These are phyloP conservation scores for Goniozus legneri DNA, from an alignment of 1,140 invertebrate genomes.

Conservation along the genomic window DNA sequence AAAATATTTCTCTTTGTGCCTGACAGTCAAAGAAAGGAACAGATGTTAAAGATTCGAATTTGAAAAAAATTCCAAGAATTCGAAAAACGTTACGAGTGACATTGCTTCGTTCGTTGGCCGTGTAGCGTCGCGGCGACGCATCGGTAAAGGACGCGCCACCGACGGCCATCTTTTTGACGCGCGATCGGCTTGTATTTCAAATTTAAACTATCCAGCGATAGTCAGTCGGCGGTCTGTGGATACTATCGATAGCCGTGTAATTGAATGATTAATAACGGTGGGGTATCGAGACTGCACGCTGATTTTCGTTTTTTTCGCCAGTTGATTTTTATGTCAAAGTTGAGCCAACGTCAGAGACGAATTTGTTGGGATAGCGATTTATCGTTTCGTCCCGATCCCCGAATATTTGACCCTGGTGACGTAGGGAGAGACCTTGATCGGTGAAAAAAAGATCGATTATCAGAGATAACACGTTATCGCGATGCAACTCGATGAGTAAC, in stretches of 20 bases:
- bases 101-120: too few relatives aligned
- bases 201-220: conserved; percentile 36
- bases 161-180: conserved; percentile 1
- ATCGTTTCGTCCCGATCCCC: too few relatives aligned
- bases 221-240: conserved; percentile 49
- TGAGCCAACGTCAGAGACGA: too few relatives aligned
- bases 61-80: too few relatives aligned
- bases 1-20: too few relatives aligned
- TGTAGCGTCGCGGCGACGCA: conserved; percentile 4
- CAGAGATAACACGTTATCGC: conserved; percentile 30
- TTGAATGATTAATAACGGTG: conserved; percentile 11
- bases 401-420: conserved; percentile 38
- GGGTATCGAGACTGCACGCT: conserved; percentile 51
- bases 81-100: too few relatives aligned
- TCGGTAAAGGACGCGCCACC: conserved; percentile 1
- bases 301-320: conserved; percentile 50
- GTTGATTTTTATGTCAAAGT: conserved; percentile 45
- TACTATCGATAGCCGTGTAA: conserved; percentile 33
- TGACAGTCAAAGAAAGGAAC: too few relatives aligned
- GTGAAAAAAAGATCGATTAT: conserved; percentile 23
- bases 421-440: conserved; percentile 27
- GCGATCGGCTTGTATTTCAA: conserved; percentile 30
- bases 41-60: too few relatives aligned
- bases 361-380: too few relatives aligned
- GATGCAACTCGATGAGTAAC: too few relatives aligned